These are phyloP conservation scores for Tenodera sinensis DNA, from an alignment of 2,888 invertebrate genomes.

Conservation along the genomic window DNA sequence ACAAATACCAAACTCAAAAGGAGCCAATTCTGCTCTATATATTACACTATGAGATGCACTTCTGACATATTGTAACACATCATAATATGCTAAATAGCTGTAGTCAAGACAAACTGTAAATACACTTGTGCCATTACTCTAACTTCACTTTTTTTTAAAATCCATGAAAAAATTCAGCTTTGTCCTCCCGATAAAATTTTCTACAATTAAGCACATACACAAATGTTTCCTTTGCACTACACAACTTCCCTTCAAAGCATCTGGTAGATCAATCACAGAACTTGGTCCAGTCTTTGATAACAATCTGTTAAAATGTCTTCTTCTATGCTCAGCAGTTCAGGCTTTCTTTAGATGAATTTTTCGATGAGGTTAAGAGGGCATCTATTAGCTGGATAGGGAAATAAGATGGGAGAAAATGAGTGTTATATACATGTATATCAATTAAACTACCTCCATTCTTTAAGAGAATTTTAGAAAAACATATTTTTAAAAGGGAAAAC, in stretches of 20 bases:
- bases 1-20: background rate
- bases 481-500: background rate
- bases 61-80: no score
- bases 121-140: background rate
- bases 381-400: background rate
- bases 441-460: background rate
- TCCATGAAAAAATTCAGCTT: background rate
- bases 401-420: background rate
- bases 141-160: background rate
- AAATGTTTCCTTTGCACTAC: background rate
- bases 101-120: background rate
- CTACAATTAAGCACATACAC: background rate
- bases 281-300: background rate
- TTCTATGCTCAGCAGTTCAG: background rate
- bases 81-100: background rate
- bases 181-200: background rate
- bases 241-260: background rate
- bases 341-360: background rate
- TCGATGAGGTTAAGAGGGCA: background rate
- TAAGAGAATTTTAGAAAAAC: background rate
- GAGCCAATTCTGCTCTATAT: background rate
- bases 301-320: background rate
- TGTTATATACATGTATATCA: background rate
- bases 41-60: background rate
- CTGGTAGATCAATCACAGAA: background rate